phyloP scores from a whole-genome alignment of 2,797 vertebrate species.

The Lateolabrax maculatus region DNA sequence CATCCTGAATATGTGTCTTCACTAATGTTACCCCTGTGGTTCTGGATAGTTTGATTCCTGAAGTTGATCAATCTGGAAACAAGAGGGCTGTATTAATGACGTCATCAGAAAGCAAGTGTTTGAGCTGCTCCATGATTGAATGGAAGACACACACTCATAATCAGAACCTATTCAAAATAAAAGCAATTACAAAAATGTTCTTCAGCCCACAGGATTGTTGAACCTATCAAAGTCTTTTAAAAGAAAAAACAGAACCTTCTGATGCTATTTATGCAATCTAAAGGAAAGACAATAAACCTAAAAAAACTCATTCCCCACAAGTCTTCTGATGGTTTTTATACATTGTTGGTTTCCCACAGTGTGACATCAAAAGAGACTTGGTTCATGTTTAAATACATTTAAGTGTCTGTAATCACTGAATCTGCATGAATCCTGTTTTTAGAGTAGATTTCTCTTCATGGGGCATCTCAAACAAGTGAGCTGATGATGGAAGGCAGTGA shows the following conservation, averaged over 20 bases:
- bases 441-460: neutral
- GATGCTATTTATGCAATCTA: neutral
- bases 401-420: neutral
- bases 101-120: conserved; percentile 14
- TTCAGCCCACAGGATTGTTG: neutral
- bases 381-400: neutral
- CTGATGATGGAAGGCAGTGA: neutral
- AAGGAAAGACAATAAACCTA: neutral
- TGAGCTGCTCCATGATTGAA: neutral
- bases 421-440: neutral
- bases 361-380: neutral
- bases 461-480: neutral
- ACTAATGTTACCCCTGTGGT: neutral
- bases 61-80: neutral
- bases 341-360: neutral
- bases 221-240: neutral
- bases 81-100: neutral
- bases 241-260: neutral
- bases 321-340: neutral
- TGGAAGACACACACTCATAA: neutral
- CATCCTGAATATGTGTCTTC: neutral
- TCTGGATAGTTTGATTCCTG: neutral
- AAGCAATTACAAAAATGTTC: neutral
- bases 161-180: neutral
- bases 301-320: neutral